These are phyloP conservation scores for Nemotelus nigrinus DNA, from an alignment of 2,888 invertebrate genomes.

Conservation along the genomic window DNA sequence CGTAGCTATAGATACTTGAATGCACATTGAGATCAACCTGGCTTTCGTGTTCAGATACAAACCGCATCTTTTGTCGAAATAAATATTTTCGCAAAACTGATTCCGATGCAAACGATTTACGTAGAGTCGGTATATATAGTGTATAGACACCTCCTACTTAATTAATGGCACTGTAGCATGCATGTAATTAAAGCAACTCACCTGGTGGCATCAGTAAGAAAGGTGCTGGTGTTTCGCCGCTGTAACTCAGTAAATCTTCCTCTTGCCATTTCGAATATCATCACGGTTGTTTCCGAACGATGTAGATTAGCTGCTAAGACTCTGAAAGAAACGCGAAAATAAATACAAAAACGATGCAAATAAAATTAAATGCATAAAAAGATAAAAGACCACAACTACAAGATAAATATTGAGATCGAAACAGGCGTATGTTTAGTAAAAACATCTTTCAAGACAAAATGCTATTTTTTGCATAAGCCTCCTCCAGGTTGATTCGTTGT, in stretches of 20 bases:
- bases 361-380: slow-evolving; percentile 22
- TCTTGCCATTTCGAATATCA: slow-evolving; percentile 33
- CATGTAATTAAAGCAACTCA: slow-evolving; percentile 49
- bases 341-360: neutral
- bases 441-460: slow-evolving; percentile 26
- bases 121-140: neutral
- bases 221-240: slow-evolving; percentile 45
- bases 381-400: slow-evolving; percentile 22
- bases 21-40: too few species aligned
- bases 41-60: neutral
- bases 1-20: too few species aligned
- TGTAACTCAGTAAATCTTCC: slow-evolving; percentile 43
- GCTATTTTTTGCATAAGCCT: slow-evolving; percentile 14
- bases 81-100: neutral
- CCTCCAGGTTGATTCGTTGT: neutral
- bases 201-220: slow-evolving; percentile 46
- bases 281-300: neutral
- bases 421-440: slow-evolving; percentile 30
- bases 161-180: slow-evolving; percentile 49
- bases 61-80: neutral
- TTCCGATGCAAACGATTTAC: slow-evolving; percentile 5
- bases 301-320: neutral
- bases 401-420: slow-evolving; percentile 35
- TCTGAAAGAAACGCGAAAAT: neutral
- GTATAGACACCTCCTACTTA: slow-evolving; percentile 42